These are phyloP conservation scores for Parazoanthus swiftii DNA, from an alignment of 92 coral and sea anemone species.

Conservation along the genomic window DNA sequence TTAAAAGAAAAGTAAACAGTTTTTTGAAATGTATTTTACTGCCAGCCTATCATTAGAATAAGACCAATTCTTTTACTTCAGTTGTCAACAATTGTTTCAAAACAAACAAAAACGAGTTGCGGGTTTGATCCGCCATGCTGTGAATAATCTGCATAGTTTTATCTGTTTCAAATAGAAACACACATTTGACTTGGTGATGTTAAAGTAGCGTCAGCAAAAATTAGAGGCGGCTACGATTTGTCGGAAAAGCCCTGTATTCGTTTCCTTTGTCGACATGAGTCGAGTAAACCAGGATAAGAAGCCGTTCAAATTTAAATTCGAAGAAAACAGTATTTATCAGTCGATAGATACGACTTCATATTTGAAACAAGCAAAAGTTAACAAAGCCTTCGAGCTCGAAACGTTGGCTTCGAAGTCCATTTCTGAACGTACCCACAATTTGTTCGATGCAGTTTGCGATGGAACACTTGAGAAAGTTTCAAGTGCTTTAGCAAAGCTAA, in stretches of 20 bases:
- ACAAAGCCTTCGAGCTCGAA: conserved; percentile 23
- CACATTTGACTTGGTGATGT: background rate
- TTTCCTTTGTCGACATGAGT: background rate
- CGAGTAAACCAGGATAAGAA: conserved; percentile 4
- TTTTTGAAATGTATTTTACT: background rate
- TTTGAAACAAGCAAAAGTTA: conserved; percentile 22
- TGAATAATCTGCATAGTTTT: conserved; percentile 15
- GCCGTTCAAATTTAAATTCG: background rate
- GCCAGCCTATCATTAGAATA: background rate
- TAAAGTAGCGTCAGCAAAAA: background rate
- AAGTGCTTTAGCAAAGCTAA: conserved; percentile 13
- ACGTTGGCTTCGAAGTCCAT: background rate
- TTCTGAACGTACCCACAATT: background rate
- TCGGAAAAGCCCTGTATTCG: background rate
- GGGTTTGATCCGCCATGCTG: background rate
- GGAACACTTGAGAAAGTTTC: conserved; percentile 17
- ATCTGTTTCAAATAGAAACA: background rate
- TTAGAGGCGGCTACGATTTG: background rate
- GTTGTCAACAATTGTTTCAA: background rate
- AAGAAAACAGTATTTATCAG: conserved; percentile 11
- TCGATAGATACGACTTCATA: conserved; percentile 23
- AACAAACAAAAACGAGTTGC: background rate
- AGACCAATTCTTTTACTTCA: background rate
- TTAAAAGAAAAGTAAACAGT: background rate
- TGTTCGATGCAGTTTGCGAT: conserved; percentile 21